phyloP scores from a whole-genome alignment of 2,113 vertebrate genomes.

The Triplophysa siluroides region DNA sequence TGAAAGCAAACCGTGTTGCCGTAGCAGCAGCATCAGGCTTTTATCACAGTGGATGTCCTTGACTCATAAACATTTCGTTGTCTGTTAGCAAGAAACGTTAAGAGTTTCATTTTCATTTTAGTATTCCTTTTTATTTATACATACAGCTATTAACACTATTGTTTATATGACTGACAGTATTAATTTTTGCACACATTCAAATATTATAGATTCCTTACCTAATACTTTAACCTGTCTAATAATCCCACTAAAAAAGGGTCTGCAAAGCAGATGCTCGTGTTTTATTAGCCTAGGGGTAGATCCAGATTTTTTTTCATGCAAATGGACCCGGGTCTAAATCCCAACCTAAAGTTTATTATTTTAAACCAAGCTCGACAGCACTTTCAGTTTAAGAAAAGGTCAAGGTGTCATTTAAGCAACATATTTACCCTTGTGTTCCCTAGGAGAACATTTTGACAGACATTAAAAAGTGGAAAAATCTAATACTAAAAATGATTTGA shows the following conservation, averaged over 20 bases:
- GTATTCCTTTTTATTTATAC: not conserved
- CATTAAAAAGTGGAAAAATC: no score
- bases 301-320: no score
- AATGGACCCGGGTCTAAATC: not conserved
- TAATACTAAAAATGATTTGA: no score
- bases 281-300: no score
- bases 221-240: not conserved
- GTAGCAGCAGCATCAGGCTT: conserved; percentile 17
- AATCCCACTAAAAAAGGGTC: not conserved
- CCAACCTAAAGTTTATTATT: not conserved
- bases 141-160: not conserved
- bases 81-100: not conserved
- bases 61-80: not conserved
- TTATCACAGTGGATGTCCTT: conserved; percentile 8
- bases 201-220: not conserved
- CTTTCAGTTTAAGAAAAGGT: no score
- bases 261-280: not conserved
- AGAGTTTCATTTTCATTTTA: not conserved
- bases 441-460: no score
- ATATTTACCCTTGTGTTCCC: no score
- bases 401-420: no score
- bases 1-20: conserved; percentile 30
- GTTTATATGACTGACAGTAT: not conserved
- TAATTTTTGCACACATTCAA: not conserved
- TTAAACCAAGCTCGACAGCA: not conserved